Evolutionary conservation across 2,113 vertebrate species (phyloP).

Genomic region (Chaetura pelagica): DNA sequence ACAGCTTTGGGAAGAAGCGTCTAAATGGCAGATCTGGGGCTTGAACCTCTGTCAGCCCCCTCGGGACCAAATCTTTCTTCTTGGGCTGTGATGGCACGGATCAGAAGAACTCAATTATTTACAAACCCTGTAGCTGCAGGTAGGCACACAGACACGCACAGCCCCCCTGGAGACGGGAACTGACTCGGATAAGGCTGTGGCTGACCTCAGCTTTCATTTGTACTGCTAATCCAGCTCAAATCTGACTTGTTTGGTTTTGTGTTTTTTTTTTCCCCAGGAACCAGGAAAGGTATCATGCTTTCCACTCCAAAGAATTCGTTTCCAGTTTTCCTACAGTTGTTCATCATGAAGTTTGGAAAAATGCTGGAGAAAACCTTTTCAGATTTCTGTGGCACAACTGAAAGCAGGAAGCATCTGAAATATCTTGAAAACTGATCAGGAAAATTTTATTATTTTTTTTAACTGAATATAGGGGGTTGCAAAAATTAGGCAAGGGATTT

Average conservation of each 20-base stretch:
- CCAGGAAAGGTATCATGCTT: not conserved
- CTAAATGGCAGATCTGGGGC: conserved; percentile 68
- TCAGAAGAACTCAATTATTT: conserved; percentile 60
- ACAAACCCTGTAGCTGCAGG: not conserved
- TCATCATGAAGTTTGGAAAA: not conserved
- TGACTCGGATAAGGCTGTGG: not conserved
- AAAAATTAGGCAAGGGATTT: not conserved
- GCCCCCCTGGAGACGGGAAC: not conserved
- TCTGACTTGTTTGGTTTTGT: not conserved
- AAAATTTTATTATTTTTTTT: not conserved
- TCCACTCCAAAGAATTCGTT: not conserved
- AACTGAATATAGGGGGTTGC: not conserved
- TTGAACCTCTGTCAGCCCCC: conserved; percentile 65
- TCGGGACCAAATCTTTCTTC: conserved; percentile 55
- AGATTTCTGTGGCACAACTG: not conserved
- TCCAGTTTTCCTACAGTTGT: not conserved
- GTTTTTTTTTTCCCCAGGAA: not conserved
- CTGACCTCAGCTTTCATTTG: conserved; percentile 36
- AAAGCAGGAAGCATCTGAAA: not conserved
- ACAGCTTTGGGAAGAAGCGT: conserved; percentile 57
- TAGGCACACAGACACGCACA: not conserved
- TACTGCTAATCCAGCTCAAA: conserved; percentile 37
- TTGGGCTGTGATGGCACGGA: not conserved
- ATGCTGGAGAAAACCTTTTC: not conserved
- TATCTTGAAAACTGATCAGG: not conserved